Base-by-base conservation (phyloP, 2,888 invertebrate species). In the Parnassius apollo region DNA sequence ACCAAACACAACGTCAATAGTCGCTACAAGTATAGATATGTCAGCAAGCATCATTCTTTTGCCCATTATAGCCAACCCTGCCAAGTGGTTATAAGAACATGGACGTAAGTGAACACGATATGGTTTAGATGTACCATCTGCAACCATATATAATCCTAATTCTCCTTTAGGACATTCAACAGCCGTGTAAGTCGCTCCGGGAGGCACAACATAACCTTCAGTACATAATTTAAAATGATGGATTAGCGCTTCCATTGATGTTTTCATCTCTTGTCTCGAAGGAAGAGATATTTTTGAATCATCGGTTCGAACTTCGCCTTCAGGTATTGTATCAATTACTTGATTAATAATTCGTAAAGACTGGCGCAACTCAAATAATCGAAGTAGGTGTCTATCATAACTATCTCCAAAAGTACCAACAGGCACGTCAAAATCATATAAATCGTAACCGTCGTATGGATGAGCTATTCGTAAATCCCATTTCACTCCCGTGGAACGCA, bases 201-300 rank as follows among this genome's bases (percentile, higher is more conserved):
- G 96, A 1, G 98, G 97, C 25, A 98, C 97, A 42, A 93, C 91
- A 80, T 94, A 96, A 0, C 97, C 98, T 83, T 96, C 95, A 1
- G 95, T 93, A 80, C 95, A 98, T 65, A 96, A 91, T 81, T 98
- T 98, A 83, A 98, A 97, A 79, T 98, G 97, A 82, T 98, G 97
- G 74, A 98, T 98, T 53, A 97, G 85, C 0, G 96, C 94, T 82
- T 98, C 97, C 97, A 97, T 98, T 9, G 93, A 93, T 4, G 93
- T 94, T 90, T 98, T 98, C 97, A 98, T 98, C 86, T 96, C 95
- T 2, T 84, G 86, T 68, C 97, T 92, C 48, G 86, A 93, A 2
- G 98, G 97, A 4, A 96, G 94, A 12, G 91, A 83, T 46, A 97
- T 86, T 87, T 98, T 98, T 57, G 94, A 92, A 83, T 98, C 97